Percentiles rank a stretch among this genome's conserved stretches.
Evolutionary conservation across 1,140 invertebrate species (phyloP).

Genomic region (Rhagoletis pomonella): DNA sequence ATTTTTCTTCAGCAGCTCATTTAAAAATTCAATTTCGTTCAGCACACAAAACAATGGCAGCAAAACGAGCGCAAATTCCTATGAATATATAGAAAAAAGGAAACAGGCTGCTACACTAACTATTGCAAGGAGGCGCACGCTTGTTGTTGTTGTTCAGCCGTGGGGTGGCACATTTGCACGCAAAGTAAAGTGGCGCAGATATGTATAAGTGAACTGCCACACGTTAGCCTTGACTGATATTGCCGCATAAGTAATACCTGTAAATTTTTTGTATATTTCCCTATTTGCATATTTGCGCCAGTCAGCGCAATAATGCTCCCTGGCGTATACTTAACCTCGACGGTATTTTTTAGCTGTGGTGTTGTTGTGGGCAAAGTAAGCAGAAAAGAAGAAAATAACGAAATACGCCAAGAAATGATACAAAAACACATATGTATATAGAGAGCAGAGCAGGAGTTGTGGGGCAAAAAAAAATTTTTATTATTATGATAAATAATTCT

Average conservation of each 20-base stretch:
- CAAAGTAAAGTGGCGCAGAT: conserved; percentile 29
- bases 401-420: neutral
- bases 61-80: neutral
- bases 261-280: conserved; percentile 12
- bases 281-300: conserved; percentile 39
- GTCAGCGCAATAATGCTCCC: conserved; percentile 33
- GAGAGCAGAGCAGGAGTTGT: neutral
- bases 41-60: neutral
- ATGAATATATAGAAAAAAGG: neutral
- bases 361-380: neutral
- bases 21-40: conserved; percentile 50
- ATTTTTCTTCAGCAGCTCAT: conserved; percentile 45
- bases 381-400: neutral
- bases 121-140: neutral
- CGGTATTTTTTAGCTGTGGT: neutral
- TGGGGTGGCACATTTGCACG: conserved; percentile 33
- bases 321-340: conserved; percentile 49
- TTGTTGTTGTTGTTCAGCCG: neutral
- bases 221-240: conserved; percentile 51
- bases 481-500: conserved; percentile 14
- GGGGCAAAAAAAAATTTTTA: conserved; percentile 24
- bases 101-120: too few relatives aligned
- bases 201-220: neutral
- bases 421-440: neutral
- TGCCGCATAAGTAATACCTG: conserved; percentile 50